These are phyloP conservation scores for Tinea trinotella DNA, from an alignment of 2,888 invertebrate species.

Conservation along the genomic window DNA sequence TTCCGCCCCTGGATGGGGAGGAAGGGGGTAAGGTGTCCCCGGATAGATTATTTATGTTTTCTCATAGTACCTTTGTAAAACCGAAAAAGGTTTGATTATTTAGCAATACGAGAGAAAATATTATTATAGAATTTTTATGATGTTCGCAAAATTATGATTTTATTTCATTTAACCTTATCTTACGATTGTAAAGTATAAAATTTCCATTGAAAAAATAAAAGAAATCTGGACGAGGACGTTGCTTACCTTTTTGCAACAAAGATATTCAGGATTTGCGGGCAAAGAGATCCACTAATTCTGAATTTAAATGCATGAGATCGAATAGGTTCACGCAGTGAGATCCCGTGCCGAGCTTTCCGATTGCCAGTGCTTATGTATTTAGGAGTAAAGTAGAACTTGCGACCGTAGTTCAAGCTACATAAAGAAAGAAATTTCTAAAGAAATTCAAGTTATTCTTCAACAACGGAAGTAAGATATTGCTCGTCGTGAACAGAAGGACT, in stretches of 20 bases:
- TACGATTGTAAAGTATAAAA: not conserved
- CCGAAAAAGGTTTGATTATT: constrained; percentile 30
- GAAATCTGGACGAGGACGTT: constrained; percentile 25
- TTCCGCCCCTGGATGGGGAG: constrained; percentile 42
- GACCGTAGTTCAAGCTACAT: constrained; percentile 34
- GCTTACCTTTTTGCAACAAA: constrained; percentile 50
- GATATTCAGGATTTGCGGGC: constrained; percentile 33
- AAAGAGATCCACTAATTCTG: constrained; percentile 65
- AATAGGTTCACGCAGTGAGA: constrained; percentile 60
- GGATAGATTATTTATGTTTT: constrained; percentile 61
- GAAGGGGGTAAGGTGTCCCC: constrained; percentile 41
- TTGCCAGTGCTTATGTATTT: constrained; percentile 62
- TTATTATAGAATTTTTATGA: not conserved
- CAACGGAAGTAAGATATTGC: constrained; percentile 2
- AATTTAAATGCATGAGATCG: constrained; percentile 72
- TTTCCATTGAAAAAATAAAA: not conserved
- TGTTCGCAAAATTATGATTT: not conserved
- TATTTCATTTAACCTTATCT: not conserved
- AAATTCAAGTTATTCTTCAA: not conserved
- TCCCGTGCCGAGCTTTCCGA: constrained; percentile 48
- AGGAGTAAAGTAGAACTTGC: constrained; percentile 47
- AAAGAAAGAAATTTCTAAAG: not conserved
- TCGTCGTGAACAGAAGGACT: constrained; percentile 1
- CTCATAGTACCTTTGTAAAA: constrained; percentile 32
- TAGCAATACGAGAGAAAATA: not conserved